Base-by-base conservation (phyloP, 2,888 invertebrate genomes). In the Aspidiotus rigidus region DNA sequence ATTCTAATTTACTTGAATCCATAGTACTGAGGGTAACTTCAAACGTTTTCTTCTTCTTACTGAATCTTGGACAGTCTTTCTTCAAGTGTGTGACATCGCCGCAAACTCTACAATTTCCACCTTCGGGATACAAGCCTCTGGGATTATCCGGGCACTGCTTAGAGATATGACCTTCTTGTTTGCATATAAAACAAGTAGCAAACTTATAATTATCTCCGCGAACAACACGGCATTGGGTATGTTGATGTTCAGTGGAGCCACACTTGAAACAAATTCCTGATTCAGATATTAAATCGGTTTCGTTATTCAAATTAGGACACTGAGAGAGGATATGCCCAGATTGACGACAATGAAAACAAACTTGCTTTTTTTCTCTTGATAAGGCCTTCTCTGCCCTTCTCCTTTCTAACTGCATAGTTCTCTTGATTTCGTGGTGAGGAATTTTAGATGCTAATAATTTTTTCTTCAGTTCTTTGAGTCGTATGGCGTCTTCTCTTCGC, bases 121-220 rank as follows among this genome's bases (percentile, higher is more conserved):
- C 93, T 78, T 89, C 86, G 0, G 93, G 93, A 80, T 93, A 94
- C 8, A 91, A 78, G 0, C 94, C 94, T 75, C 86, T 86, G 0
- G 87, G 86, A 80, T 94, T 94, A 76, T 93, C 88, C 6, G 92
- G 90, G 78, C 94, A 95, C 75, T 92, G 89, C 71, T 86, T 83
- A 0, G 93, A 86, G 74, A 94, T 86, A 77, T 95, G 94, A 7
- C 94, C 94, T 78, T 85, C 85, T 78, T 93, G 86, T 69, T 85
- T 85, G 77, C 94, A 95, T 73, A 94, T 87, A 76, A 93, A 94
- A 78, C 94, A 95, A 69, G 85, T 86, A 0, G 93, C 93, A 80
- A 86, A 92, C 76, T 88, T 84, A 75, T 85, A 91, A 70, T 86
- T 85, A 72, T 84, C 82, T 55, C 82, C 82, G 73, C 80, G 83